Base-by-base conservation (phyloP, 2,888 invertebrate genomes). In the Drosophila quinaria region DNA sequence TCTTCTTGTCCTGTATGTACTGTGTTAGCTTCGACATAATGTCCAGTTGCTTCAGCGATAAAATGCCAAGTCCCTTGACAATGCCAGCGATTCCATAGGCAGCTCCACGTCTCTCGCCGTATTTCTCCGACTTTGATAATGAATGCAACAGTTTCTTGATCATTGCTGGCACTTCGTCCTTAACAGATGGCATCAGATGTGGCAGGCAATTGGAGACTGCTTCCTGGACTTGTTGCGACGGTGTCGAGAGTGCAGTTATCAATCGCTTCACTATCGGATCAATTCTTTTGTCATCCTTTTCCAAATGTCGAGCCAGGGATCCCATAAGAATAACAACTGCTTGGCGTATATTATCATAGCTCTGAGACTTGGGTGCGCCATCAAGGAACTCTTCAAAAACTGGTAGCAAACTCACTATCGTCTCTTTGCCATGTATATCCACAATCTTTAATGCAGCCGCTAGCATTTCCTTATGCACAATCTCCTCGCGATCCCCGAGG, bases 301-400 rank as follows among this genome's bases (percentile, higher is more conserved):
- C 97, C 88, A 99, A 95, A 94, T 99, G 98, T 46, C 97, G 95
- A n/a, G 99, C 99, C 81, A 99, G 94, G 0, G 97, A 98, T 4
- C 99, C 99, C 96, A 99, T 98, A 61, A 99, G 94, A 91, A 99
- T 97, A 60, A 99, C 98, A 60, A 99, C 98, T 71, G 98, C 97
- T 92, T 99, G 98, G 19, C 99, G 95, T 58, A 98, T 97, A 13
- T 97, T 96, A 93, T 99, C 99, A 91, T 95, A 97, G 68, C 95
- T 95, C 37, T 97, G 96, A 0, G 97, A 97, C 91, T 97, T 97
- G 0, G 98, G 98, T 1, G 98, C 98, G 90, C 96, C 96, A 92
- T 97, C 97, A 93, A 99, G 94, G 92, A 98, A 98, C 73, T 97
- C 95, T 92, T 99, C 98, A 93, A 99, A 98, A 22, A 98, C 96